phyloP scores from a whole-genome alignment of 2,797 vertebrate species.

The Spinibarbus caldwelli region DNA sequence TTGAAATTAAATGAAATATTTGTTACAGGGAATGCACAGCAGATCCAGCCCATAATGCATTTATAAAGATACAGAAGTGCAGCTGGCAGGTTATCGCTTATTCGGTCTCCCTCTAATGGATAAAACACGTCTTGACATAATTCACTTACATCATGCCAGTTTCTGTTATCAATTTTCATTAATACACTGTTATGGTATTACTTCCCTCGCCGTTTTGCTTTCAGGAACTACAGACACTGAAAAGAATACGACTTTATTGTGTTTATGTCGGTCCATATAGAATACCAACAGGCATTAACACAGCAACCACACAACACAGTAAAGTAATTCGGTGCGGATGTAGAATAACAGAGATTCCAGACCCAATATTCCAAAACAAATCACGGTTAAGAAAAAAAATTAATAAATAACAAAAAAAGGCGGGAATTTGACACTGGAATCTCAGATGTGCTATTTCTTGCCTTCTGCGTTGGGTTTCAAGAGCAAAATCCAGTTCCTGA shows the following conservation, averaged over 20 bases:
- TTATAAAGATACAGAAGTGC: background rate
- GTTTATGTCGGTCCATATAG: constrained; percentile 84
- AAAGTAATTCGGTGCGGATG: constrained; percentile 77
- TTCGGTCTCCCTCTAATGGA: background rate
- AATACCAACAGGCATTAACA: constrained; percentile 85
- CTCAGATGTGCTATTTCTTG: constrained; percentile 9
- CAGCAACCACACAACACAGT: constrained; percentile 75
- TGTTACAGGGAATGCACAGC: background rate
- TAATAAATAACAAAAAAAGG: too few species aligned
- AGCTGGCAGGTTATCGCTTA: background rate
- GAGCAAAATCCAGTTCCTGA: constrained; percentile 48
- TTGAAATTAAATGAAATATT: background rate
- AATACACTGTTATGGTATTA: background rate
- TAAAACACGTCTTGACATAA: background rate
- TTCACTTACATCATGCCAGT: background rate
- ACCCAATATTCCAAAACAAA: constrained; percentile 28
- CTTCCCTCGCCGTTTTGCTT: background rate
- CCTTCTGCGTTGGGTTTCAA: constrained; percentile 59
- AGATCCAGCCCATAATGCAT: background rate
- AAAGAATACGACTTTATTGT: constrained; percentile 79
- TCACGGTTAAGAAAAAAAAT: background rate
- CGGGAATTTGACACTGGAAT: constrained; percentile 51
- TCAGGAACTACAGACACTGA: background rate
- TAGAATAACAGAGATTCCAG: constrained; percentile 69
- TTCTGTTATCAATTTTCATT: background rate